phyloP scores from a whole-genome alignment of 2,797 vertebrate genomes.

The Pangasius mekongensis region DNA sequence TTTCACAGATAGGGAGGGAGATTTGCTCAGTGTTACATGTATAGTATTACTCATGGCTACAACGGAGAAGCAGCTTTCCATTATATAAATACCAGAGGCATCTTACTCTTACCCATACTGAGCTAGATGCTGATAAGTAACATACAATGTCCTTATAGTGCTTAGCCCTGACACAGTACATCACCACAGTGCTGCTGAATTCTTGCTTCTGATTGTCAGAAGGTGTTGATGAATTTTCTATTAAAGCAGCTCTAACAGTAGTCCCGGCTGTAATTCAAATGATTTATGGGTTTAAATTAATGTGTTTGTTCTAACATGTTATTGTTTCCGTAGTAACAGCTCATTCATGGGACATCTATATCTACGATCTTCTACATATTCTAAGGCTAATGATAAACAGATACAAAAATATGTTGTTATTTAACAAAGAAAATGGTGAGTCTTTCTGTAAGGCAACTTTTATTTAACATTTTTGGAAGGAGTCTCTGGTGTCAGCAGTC shows the following conservation, averaged over 20 bases:
- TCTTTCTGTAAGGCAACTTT: neutral
- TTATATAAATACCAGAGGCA: constrained; percentile 20
- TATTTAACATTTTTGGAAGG: neutral
- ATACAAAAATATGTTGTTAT: neutral
- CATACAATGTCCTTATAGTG: constrained; percentile 11
- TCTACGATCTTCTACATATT: neutral
- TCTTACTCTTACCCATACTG: neutral
- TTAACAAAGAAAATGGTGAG: neutral
- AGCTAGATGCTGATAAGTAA: neutral
- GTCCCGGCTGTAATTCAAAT: neutral
- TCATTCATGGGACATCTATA: neutral
- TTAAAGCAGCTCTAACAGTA: neutral
- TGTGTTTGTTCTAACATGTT: neutral
- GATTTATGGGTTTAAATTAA: neutral
- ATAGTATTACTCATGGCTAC: constrained; percentile 29
- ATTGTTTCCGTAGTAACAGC: neutral
- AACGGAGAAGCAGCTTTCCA: constrained; percentile 21
- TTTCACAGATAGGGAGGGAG: constrained; percentile 26
- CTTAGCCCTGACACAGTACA: neutral
- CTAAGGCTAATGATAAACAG: neutral
- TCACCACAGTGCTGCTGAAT: neutral
- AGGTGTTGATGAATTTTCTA: neutral
- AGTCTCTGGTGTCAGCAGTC: neutral
- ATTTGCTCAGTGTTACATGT: constrained; percentile 32
- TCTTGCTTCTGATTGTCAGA: neutral